A percentile compares a stretch with the other conserved stretches of the same genome.
Conservation (phyloP, 2,888 invertebrate species). For the Lissonota sp. region DNA sequence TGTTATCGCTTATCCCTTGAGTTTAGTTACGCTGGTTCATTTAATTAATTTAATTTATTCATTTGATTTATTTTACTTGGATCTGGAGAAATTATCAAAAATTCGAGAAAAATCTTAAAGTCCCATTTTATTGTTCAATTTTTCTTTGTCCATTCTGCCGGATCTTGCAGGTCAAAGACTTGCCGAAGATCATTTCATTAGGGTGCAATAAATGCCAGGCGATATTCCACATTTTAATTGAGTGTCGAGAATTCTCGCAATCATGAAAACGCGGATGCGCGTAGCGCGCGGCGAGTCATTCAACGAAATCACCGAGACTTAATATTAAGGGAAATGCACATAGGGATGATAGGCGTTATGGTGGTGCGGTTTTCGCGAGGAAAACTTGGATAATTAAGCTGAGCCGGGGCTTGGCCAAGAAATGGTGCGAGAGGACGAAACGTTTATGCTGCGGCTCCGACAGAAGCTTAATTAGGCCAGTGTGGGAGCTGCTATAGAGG, state of each 20-base stretch:
- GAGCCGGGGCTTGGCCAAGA: constrained; percentile 1
- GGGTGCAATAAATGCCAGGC: too few species aligned
- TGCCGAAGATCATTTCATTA: too few species aligned
- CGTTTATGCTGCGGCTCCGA: neutral
- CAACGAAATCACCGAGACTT: neutral
- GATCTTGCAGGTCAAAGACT: too few species aligned
- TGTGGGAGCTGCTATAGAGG: neutral
- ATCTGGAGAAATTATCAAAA: too few species aligned
- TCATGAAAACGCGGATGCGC: neutral
- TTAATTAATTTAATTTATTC: too few species aligned
- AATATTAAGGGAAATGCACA: neutral
- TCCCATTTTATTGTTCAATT: too few species aligned
- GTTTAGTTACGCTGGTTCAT: too few species aligned
- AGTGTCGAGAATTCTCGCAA: neutral
- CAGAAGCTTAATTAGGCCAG: constrained; percentile 2
- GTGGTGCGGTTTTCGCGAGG: neutral
- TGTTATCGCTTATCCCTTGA: too few species aligned
- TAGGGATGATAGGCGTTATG: neutral
- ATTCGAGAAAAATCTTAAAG: too few species aligned
- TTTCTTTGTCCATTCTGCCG: too few species aligned
- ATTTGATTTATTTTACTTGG: too few species aligned
- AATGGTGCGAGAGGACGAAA: constrained; percentile 2
- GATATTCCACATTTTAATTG: neutral
- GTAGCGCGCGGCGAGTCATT: neutral
- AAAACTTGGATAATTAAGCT: constrained; percentile 4